phyloP scores from a whole-genome alignment of 2,113 vertebrate genomes.

The Syngnathus scovelli region DNA sequence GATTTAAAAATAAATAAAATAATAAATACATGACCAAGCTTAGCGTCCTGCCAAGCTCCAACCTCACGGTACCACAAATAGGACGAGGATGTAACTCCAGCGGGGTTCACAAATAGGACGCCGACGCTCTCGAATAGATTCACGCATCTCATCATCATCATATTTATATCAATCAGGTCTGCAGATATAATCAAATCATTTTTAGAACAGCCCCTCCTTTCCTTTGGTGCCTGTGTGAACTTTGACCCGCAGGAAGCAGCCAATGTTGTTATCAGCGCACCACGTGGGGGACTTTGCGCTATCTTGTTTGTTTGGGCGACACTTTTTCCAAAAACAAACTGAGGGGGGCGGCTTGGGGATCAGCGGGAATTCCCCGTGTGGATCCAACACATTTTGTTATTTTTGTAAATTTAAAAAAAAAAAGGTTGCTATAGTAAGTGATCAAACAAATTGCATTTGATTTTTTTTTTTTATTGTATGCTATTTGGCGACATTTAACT shows the following conservation, averaged over 20 bases:
- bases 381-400: background rate
- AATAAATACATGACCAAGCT: too few species aligned
- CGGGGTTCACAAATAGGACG: background rate
- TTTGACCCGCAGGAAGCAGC: background rate
- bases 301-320: conserved; percentile 1
- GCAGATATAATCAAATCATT: too few species aligned
- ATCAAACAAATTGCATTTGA: too few species aligned
- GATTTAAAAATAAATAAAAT: background rate
- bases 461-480: background rate
- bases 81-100: background rate
- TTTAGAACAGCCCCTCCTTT: background rate
- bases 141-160: background rate
- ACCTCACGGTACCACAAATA: background rate
- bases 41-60: conserved; percentile 8
- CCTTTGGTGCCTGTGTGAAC: background rate
- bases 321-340: background rate
- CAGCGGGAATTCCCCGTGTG: background rate
- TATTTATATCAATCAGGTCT: background rate
- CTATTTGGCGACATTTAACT: background rate
- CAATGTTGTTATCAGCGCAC: background rate
- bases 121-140: background rate
- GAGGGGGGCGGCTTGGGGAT: background rate
- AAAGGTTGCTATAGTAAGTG: too few species aligned
- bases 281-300: background rate
- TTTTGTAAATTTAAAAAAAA: too few species aligned